Evolutionary conservation across 2,113 vertebrate species (phyloP).

Genomic region (Anser cygnoides): DNA sequence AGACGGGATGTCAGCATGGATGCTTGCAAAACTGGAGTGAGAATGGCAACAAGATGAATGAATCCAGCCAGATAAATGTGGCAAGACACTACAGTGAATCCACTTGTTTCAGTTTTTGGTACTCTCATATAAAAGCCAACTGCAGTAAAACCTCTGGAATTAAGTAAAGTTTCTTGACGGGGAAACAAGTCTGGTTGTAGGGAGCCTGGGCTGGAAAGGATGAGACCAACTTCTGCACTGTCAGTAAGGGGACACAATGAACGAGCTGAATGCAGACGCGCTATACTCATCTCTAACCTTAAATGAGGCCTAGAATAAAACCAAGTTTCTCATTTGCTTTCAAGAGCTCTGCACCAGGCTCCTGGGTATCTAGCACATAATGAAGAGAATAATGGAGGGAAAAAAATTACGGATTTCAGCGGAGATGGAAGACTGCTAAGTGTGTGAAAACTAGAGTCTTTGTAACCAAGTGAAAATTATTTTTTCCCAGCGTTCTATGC

Average conservation of each 20-base stretch:
- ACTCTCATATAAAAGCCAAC: background rate
- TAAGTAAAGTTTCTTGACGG: background rate
- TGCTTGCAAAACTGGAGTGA: background rate
- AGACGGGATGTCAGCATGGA: background rate
- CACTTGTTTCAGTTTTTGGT: background rate
- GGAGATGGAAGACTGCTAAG: background rate
- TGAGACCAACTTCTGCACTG: background rate
- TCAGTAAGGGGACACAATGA: background rate
- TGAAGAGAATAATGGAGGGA: background rate
- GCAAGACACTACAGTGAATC: background rate
- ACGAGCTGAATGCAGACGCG: background rate
- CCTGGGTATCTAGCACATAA: background rate
- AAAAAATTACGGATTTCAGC: background rate
- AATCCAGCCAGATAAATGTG: background rate
- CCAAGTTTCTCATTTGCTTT: background rate
- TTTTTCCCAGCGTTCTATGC: background rate
- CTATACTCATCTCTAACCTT: background rate
- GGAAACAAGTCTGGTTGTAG: background rate
- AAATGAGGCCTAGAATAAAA: background rate
- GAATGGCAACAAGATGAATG: background rate
- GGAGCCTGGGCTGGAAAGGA: accelerated
- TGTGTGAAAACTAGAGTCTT: background rate
- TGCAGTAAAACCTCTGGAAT: background rate
- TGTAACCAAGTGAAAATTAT: background rate
- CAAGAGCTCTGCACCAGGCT: background rate